Conservation (phyloP, 2,888 invertebrate species). For the Shargacucullia verbasci region DNA sequence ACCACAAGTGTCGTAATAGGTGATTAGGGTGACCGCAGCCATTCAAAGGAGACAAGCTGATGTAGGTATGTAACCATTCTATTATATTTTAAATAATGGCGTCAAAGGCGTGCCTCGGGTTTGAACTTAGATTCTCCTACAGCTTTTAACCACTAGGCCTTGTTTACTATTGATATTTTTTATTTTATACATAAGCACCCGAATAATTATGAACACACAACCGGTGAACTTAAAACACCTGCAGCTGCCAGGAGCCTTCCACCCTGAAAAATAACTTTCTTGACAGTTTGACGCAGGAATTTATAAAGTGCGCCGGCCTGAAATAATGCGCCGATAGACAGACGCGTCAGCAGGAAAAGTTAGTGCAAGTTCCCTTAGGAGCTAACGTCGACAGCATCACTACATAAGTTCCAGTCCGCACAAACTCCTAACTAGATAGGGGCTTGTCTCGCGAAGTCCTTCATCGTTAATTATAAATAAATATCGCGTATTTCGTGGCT, state of each 20-base stretch:
- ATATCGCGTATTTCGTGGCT: constrained; percentile 39
- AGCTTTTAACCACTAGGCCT: too few relatives aligned
- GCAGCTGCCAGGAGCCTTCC: constrained; percentile 11
- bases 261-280: constrained; percentile 55
- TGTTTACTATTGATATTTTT: too few relatives aligned
- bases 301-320: constrained; percentile 59
- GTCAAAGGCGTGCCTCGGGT: too few relatives aligned
- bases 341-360: constrained; percentile 69
- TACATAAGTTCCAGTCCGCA: constrained; percentile 53
- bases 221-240: constrained; percentile 37
- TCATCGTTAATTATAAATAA: constrained; percentile 51
- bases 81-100: too few relatives aligned
- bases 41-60: too few relatives aligned
- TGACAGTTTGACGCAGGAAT: constrained; percentile 66
- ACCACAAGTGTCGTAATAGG: too few relatives aligned
- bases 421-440: constrained; percentile 72
- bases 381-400: constrained; percentile 43
- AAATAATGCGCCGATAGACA: constrained; percentile 61
- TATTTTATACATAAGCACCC: too few relatives aligned
- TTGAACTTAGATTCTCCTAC: too few relatives aligned
- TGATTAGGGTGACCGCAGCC: too few relatives aligned
- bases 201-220: too few relatives aligned
- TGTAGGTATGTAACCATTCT: too few relatives aligned
- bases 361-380: constrained; percentile 62
- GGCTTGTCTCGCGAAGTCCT: constrained; percentile 53